These are phyloP conservation scores for Pyrrhosoma nymphula DNA, from an alignment of 2,888 invertebrate species.

Conservation along the genomic window DNA sequence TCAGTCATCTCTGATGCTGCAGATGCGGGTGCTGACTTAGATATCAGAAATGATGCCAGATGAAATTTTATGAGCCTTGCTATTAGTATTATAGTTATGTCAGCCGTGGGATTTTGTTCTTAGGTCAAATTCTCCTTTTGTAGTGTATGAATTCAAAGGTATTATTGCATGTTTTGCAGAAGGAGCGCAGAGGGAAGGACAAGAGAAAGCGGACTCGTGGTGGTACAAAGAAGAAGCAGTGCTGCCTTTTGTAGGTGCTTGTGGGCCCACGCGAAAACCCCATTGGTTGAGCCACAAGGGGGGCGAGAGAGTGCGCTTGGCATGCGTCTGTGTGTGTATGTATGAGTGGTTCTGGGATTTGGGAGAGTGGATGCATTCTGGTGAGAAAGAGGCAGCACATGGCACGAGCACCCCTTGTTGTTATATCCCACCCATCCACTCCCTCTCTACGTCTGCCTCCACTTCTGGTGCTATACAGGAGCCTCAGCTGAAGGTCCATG, in stretches of 20 bases:
- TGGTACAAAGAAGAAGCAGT: constrained; percentile 69
- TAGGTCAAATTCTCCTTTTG: no score
- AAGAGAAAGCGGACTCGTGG: constrained; percentile 79
- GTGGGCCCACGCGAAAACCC: neutral
- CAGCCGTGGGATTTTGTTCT: no score
- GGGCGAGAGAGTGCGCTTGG: neutral
- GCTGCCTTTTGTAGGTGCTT: constrained; percentile 70
- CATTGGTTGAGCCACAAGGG: neutral
- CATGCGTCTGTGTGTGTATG: neutral
- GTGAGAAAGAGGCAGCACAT: neutral
- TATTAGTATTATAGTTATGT: no score
- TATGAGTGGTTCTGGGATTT: neutral
- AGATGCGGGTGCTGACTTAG: no score
- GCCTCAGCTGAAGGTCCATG: constrained; percentile 57
- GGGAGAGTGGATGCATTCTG: neutral
- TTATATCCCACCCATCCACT: neutral
- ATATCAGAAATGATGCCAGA: no score
- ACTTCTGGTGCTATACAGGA: constrained; percentile 49
- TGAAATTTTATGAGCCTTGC: no score
- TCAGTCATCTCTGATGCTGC: no score
- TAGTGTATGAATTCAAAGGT: no score
- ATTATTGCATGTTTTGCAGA: constrained; percentile 75
- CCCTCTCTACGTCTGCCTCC: neutral
- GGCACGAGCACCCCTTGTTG: neutral
- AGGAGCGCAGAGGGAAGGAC: constrained; percentile 88